Evolutionary conservation across 1,140 invertebrate genomes (phyloP).

Genomic region (Hyposmocoma kahamanoa): DNA sequence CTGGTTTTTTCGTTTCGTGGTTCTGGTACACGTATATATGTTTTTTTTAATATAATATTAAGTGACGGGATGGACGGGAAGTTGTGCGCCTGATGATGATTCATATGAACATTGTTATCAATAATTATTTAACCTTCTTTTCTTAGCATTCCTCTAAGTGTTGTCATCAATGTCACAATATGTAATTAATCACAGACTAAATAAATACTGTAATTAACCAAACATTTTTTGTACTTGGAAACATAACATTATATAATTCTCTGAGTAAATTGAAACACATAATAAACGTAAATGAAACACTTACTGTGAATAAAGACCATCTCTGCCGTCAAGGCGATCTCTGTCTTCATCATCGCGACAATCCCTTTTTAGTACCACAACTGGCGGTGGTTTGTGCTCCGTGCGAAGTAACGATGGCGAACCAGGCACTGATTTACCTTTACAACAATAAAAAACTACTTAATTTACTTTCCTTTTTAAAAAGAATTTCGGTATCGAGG

Average conservation of each 20-base stretch:
- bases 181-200: neutral
- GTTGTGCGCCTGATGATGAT: too few species aligned
- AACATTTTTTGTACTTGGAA: neutral
- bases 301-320: slow-evolving; percentile 73
- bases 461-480: neutral
- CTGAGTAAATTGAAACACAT: neutral
- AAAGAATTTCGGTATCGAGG: too few species aligned
- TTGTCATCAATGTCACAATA: neutral
- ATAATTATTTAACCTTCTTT: neutral
- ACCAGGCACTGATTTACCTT: slow-evolving; percentile 78
- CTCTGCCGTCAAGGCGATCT: slow-evolving; percentile 55
- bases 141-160: neutral
- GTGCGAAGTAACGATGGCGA: slow-evolving; percentile 80
- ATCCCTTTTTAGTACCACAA: slow-evolving; percentile 95
- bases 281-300: slow-evolving; percentile 21
- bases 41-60: too few species aligned
- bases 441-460: neutral
- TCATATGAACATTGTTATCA: too few species aligned
- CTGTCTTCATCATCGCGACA: slow-evolving; percentile 90
- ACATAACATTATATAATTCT: neutral
- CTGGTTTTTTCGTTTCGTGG: too few species aligned
- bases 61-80: too few species aligned
- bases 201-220: neutral
- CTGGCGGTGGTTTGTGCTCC: slow-evolving; percentile 91
- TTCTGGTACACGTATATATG: too few species aligned